A percentile compares a stretch with the other conserved stretches of the same genome.
phyloP scores from a whole-genome alignment of 2,888 invertebrate species.

The Stenodera caucasica region DNA sequence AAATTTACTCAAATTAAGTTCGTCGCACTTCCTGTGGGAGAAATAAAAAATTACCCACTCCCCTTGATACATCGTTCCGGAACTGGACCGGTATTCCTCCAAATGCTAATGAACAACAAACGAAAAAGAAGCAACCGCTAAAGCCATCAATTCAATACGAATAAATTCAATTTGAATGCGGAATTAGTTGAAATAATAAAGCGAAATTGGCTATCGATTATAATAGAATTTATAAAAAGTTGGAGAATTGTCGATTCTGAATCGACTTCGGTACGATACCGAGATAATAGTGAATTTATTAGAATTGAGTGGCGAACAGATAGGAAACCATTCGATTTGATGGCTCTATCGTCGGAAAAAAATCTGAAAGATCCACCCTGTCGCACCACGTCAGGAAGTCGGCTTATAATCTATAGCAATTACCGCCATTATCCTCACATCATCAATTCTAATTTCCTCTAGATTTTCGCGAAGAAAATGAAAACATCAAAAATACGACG shows the following conservation, averaged over 20 bases:
- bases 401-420: not conserved
- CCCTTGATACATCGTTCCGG: not conserved
- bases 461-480: not conserved
- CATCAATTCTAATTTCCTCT: not conserved
- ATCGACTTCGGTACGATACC: not conserved
- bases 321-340: not conserved
- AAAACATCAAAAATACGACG: not conserved
- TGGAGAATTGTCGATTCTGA: not conserved
- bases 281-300: not conserved
- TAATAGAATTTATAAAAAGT: not conserved
- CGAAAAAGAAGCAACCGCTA: not conserved
- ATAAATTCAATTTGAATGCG: not conserved
- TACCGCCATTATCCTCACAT: not conserved
- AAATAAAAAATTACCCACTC: conserved; percentile 2
- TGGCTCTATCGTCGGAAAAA: not conserved
- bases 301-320: not conserved
- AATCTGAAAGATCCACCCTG: not conserved
- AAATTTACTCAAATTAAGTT: conserved; percentile 2
- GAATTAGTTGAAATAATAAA: not conserved
- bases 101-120: not conserved
- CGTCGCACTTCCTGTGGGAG: not conserved
- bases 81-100: not conserved
- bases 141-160: too few relatives aligned
- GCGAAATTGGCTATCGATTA: too few relatives aligned
- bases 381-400: not conserved